Conservation (phyloP, 1,140 invertebrate genomes). For the Orchesella cincta region DNA sequence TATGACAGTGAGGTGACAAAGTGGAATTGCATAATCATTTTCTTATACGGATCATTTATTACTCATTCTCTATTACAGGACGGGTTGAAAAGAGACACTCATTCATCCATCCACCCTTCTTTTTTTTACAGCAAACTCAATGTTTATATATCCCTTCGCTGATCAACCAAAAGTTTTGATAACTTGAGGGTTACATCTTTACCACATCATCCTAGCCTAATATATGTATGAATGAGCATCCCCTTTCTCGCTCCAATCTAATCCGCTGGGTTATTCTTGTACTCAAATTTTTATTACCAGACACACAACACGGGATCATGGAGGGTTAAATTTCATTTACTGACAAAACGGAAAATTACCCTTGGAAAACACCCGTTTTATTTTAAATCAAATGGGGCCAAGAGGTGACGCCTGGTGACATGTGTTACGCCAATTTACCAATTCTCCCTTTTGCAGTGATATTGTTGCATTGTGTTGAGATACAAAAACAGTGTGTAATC, state of each 20-base stretch:
- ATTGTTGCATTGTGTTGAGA: not conserved
- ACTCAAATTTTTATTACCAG: not conserved
- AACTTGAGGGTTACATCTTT: slow-evolving; percentile 1
- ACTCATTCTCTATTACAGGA: not conserved
- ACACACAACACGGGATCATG: not conserved
- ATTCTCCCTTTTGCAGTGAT: not conserved
- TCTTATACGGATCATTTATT: slow-evolving; percentile 21
- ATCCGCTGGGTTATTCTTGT: not conserved
- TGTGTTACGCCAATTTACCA: slow-evolving; percentile 22
- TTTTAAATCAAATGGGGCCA: not conserved
- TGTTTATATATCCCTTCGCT: not conserved
- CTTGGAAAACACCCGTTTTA: not conserved
- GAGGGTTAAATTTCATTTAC: not conserved
- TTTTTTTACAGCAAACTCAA: not conserved
- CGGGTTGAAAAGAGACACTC: not conserved
- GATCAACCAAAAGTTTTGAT: not conserved
- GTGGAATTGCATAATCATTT: not conserved
- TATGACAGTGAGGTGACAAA: slow-evolving; percentile 6
- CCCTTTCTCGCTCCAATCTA: not conserved
- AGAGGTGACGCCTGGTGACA: slow-evolving; percentile 25
- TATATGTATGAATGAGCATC: not conserved
- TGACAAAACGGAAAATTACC: slow-evolving; percentile 3
- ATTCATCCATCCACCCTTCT: not conserved
- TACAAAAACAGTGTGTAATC: not conserved
- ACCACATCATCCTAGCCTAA: slow-evolving; percentile 4